These are phyloP conservation scores for Apodemia hepburni DNA, from an alignment of 2,888 invertebrate species.

Conservation along the genomic window DNA sequence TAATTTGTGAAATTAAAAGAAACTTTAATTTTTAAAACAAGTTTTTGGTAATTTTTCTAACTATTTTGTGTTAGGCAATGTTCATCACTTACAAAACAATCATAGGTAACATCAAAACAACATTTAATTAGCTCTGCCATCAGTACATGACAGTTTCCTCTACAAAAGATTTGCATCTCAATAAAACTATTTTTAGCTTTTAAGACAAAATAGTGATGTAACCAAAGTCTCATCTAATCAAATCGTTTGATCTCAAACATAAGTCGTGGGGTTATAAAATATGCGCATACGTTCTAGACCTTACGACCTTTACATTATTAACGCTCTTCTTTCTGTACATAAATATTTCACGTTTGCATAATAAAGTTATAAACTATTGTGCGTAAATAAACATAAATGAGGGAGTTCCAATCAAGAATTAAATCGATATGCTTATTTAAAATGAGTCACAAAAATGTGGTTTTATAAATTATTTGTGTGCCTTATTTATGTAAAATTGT, in stretches of 20 bases:
- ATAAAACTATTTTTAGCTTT: neutral
- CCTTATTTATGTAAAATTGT: neutral
- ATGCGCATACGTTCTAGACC: conserved; percentile 11
- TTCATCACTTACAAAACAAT: too few species aligned
- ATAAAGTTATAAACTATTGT: conserved; percentile 13
- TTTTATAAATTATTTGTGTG: neutral
- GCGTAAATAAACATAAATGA: neutral
- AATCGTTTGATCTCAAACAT: conserved; percentile 9
- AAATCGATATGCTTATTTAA: neutral
- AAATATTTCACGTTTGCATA: conserved; percentile 8
- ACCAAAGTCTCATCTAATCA: conserved; percentile 11
- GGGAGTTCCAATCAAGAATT: neutral
- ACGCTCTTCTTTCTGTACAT: conserved; percentile 8
- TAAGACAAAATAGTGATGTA: conserved; percentile 12
- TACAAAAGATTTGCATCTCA: neutral
- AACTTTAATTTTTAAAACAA: too few species aligned
- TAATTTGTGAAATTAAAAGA: too few species aligned
- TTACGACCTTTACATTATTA: conserved; percentile 3
- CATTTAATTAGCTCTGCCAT: too few species aligned
- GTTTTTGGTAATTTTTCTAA: too few species aligned
- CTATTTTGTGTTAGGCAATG: too few species aligned
- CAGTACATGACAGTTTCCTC: neutral
- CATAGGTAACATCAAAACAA: too few species aligned
- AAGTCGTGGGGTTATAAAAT: conserved; percentile 11
- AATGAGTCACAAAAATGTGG: neutral